A percentile compares a stretch with the other conserved stretches of the same genome.
phyloP scores from a whole-genome alignment of 92 coral and sea anemone genomes.

The Virgularia gustaviana region DNA sequence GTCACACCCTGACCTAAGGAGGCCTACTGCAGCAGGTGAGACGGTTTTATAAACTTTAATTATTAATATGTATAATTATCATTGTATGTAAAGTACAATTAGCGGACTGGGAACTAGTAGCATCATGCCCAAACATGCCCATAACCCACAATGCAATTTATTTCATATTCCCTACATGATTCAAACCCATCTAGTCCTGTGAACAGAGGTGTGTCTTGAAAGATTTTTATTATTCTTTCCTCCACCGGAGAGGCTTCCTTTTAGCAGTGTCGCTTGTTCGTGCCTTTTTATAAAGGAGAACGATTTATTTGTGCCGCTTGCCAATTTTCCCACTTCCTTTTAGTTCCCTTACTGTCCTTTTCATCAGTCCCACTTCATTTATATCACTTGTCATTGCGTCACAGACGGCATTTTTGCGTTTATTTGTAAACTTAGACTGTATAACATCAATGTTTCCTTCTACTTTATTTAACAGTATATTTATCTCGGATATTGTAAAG shows the following conservation, averaged over 20 bases:
- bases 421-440: conserved; percentile 49
- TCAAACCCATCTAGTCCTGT: conserved; percentile 41
- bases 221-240: conserved; percentile 24
- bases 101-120: conserved; percentile 16
- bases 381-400: conserved; percentile 33
- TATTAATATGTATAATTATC: too few species aligned
- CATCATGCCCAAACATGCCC: conserved; percentile 11
- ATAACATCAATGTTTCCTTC: conserved; percentile 16
- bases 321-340: conserved; percentile 53
- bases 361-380: conserved; percentile 35
- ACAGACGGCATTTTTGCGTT: conserved; percentile 24
- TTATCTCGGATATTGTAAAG: conserved; percentile 34
- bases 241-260: conserved; percentile 32
- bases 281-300: conserved; percentile 14
- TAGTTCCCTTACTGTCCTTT: conserved; percentile 33
- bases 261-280: conserved; percentile 28
- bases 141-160: background rate
- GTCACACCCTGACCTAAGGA: too few species aligned
- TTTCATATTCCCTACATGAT: conserved; percentile 31
- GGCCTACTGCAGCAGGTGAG: too few species aligned
- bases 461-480: conserved; percentile 21
- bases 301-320: conserved; percentile 32
- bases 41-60: too few species aligned
- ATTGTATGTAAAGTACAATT: too few species aligned
- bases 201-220: conserved; percentile 40